Evolutionary conservation across 2,113 vertebrate genomes (phyloP).

Genomic region (Pseudopipra pipra): DNA sequence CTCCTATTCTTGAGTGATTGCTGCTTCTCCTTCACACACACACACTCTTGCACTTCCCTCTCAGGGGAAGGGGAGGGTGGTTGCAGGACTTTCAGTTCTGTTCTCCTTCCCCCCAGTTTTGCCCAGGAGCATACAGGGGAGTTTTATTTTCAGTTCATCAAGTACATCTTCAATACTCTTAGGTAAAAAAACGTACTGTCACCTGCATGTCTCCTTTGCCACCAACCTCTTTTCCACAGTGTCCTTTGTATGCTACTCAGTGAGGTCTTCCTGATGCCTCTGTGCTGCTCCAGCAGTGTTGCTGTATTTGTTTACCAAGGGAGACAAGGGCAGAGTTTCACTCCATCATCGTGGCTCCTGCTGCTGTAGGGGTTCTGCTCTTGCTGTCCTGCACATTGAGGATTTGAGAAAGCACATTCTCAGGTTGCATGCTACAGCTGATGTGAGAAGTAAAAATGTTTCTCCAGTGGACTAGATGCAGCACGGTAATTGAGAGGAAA

Average conservation of each 20-base stretch:
- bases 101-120: not conserved
- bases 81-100: not conserved
- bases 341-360: not conserved
- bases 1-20: not conserved
- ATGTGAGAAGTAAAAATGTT: not conserved
- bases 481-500: not conserved
- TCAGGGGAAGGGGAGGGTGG: not conserved
- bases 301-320: not conserved
- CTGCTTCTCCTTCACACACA: not conserved
- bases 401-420: not conserved
- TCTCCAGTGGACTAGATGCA: not conserved
- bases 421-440: not conserved
- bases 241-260: not conserved
- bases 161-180: not conserved
- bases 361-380: not conserved
- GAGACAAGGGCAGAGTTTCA: not conserved
- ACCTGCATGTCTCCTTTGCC: not conserved
- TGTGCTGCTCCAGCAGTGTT: not conserved
- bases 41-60: not conserved
- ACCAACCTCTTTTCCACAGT: rapidly evolving
- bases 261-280: not conserved
- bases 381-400: not conserved
- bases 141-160: not conserved
- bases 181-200: not conserved
- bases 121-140: not conserved